Base-by-base conservation (phyloP, 2,113 vertebrate species). In the Lepisosteus oculatus region DNA sequence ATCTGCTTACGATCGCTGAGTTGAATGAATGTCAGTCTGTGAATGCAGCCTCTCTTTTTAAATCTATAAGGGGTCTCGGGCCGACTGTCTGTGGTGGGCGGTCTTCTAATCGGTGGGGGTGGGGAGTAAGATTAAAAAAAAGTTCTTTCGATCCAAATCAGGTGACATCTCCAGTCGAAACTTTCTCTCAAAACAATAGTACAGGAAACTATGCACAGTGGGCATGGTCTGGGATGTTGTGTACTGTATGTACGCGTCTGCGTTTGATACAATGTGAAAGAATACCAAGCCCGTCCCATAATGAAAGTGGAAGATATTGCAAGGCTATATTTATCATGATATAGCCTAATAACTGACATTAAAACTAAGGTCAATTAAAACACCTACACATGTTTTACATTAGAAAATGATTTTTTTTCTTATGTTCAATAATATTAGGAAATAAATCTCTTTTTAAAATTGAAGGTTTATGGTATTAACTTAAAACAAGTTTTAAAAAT, bases 11-110 rank as follows among this genome's bases (percentile, higher is more conserved):
- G 92, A 93, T 93, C 94, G 93, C 95, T 94, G 92, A 93, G 94
- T 95, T 97, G 95, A 96, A 97, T 97, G 95, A 97, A 95, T 93
- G 96, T 95, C 94, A 93, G 95, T 89, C 94, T 94, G 89, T 89
- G 93, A 93, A 94, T 93, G 96, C 96, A 94, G 95, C 94, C 93
- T 95, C 95, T 94, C 96, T 97, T 97, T 98, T 99, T 99, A 98
- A 99, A 97, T 98, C 93, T 95, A 94, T 95, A 96, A 95, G 93
- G 95, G 96, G 96, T 99, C 96, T 93, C 93, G 83, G 88, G 92
- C 87, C 80, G 86, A 90, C 92, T 94, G 93, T 95, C 92, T 95
- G 93, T 92, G 95, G 96, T 99, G 96, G 96, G 95, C 97, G 95
- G 97, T 92, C 94, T 96, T 90, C 94, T 91, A 88, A 92, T 89